Conservation (phyloP, 2,113 vertebrate species). For the Equus quagga region DNA sequence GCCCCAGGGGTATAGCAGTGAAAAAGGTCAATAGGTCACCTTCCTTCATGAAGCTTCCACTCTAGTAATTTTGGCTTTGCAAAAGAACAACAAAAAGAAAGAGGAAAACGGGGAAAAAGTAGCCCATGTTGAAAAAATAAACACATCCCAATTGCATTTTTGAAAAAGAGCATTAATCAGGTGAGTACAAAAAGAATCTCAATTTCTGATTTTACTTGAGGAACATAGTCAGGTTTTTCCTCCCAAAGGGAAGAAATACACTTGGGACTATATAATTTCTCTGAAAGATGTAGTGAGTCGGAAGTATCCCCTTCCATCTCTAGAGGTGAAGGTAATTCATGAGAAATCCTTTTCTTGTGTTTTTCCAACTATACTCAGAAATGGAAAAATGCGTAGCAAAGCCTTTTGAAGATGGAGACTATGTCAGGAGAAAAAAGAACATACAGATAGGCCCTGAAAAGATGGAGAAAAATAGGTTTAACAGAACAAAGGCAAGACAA, state of each 20-base stretch:
- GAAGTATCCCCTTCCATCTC: neutral
- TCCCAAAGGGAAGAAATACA: neutral
- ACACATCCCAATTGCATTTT: neutral
- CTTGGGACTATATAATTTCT: neutral
- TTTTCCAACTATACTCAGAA: neutral
- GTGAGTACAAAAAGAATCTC: neutral
- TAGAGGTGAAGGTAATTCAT: neutral
- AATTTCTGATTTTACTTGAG: neutral
- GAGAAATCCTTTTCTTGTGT: neutral
- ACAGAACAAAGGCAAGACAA: neutral
- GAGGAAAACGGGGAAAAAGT: fast-evolving
- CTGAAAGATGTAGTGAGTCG: neutral
- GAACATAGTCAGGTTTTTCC: neutral
- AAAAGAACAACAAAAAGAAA: neutral
- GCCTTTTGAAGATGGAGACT: neutral
- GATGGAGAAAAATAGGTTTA: neutral
- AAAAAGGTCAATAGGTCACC: neutral
- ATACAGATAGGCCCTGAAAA: neutral
- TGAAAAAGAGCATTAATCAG: neutral
- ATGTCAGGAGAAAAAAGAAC: neutral
- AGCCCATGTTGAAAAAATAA: neutral
- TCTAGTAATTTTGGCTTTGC: neutral
- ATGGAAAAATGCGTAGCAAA: neutral
- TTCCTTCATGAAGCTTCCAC: neutral
- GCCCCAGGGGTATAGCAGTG: neutral